Evolutionary conservation across 2,888 invertebrate species (phyloP), one percentile per base, ranked within the genome.

Genomic region (Eupithecia abbreviata): DNA sequence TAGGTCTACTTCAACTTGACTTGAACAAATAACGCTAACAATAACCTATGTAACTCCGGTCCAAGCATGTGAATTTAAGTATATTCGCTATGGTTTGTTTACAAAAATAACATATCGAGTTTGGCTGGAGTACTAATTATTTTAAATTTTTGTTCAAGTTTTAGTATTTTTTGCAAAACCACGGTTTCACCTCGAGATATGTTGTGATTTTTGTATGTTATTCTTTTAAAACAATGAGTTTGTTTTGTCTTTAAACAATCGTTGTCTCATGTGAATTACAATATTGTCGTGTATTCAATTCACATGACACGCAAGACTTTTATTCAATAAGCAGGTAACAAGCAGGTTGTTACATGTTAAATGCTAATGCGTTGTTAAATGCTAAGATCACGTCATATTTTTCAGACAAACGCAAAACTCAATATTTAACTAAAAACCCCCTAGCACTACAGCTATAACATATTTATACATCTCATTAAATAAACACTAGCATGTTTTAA

Each of bases 231-330:
- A 18, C 55, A 15, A 42, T 2, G 66, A 42, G 15, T 42, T 42
- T 18, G 9, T 66, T 41, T 30, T 66, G 15, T 42, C 6, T 66
- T 7, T 6, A 42, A 66, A 42, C 13, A 66, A 66, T 42, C 41
- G n/a, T 58, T 58, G 45, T 73, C 55, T 9, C 75, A 77, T 75
- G 73, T 71, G 73, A 73, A 75, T 71, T 78, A 71, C 41, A 71
- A 71, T 68, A 73, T n/a, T 76, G 78, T 80, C 72, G 72, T 75
- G 76, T 77, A 79, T 81, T 82, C 79, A 79, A 79, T 81, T 82
- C 79, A 79, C 77, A 80, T 79, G 80, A 78, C 80, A 82, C 51
- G 77, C 75, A 43, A 67, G 67, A n/a, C 65, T 45, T 13, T 51
- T 66, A 45, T 13, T 66, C 58, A 73, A 45, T n/a, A 45, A 68